Evolutionary conservation across 1,140 invertebrate genomes (phyloP), one percentile per base, ranked within the genome.

Genomic region (Cataglyphis hispanica): DNA sequence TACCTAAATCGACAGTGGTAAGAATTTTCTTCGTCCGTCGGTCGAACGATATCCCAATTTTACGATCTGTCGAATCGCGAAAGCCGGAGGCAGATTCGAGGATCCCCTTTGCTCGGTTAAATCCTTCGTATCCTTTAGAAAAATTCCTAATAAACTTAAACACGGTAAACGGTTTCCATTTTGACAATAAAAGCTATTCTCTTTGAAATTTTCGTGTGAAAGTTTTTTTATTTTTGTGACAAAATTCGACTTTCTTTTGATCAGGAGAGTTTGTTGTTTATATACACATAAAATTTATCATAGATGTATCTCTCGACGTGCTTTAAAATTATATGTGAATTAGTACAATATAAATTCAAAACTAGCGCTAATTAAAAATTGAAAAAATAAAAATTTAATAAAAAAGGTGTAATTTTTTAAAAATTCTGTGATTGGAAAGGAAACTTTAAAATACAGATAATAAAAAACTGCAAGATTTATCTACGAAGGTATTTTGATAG

Each of bases 41-140:
- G 53, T 81, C 61, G 74, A 85, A 89, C 85, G 87, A 90, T 88
- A 90, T 89, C 86, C 86, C 90, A 90, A 91, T 91, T 89, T 89
- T 90, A 81, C 86, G 83, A 74, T 53, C 86, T 83, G 85, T 86
- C 89, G 89, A 87, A 50, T 75, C 64, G 66, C 64, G 64, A 89
- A 87, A 85, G 43, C 85, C 46, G 25, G 53, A 46, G 53, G 70
- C 60, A 85, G 78, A 25, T 63, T 58, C 80, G 31, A 63, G 37
- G 70, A 72, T 84, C 63, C 58, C 76, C 69, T 34, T 50, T 85
- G 19, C 40, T n/a, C 22, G 46, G 61, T 50, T 66, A 77, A 43
- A 77, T 77, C 40, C 74, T 40, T 43, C 67, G 66, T 53, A 40
- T 83, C 46, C 37, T 61, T 53, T 53, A 46, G 53, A 83, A 83